A percentile compares a stretch with the other conserved stretches of the same genome.
These are phyloP conservation scores for Amblyopsis hoosieri DNA, from an alignment of 2,797 vertebrate species.

Conservation along the genomic window DNA sequence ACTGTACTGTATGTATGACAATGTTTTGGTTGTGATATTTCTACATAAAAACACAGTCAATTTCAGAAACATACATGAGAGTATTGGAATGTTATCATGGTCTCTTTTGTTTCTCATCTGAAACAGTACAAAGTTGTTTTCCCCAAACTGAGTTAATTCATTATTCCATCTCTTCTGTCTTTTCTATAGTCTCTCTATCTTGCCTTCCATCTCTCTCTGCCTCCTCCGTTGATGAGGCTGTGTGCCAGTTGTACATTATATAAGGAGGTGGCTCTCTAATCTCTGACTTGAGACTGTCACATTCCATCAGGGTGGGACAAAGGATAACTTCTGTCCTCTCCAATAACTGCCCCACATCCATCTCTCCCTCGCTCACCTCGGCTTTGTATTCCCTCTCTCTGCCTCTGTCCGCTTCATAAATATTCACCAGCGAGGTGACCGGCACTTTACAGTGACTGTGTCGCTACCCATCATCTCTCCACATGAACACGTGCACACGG, in stretches of 20 bases:
- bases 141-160: too few species aligned
- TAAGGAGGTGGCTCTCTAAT: slow-evolving; percentile 64
- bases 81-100: too few species aligned
- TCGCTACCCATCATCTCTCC: slow-evolving; percentile 58
- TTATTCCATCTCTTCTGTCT: slow-evolving; percentile 4
- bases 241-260: slow-evolving; percentile 50
- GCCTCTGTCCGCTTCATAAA: slow-evolving; percentile 66
- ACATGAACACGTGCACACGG: slow-evolving; percentile 52
- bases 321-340: slow-evolving; percentile 67
- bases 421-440: slow-evolving; percentile 65
- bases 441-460: slow-evolving; percentile 52
- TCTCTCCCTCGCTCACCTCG: slow-evolving; percentile 45
- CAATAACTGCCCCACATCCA: slow-evolving; percentile 60
- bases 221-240: slow-evolving; percentile 42
- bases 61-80: too few species aligned
- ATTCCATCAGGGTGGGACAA: slow-evolving; percentile 57
- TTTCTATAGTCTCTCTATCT: not conserved
- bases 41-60: too few species aligned
- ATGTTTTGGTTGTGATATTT: too few species aligned
- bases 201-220: slow-evolving; percentile 5
- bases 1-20: too few species aligned
- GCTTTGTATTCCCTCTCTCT: slow-evolving; percentile 48
- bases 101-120: slow-evolving; percentile 4
- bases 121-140: slow-evolving; percentile 1
- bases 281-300: slow-evolving; percentile 63